phyloP scores from a whole-genome alignment of 2,888 invertebrate species.

The Stenichneumon culpator region DNA sequence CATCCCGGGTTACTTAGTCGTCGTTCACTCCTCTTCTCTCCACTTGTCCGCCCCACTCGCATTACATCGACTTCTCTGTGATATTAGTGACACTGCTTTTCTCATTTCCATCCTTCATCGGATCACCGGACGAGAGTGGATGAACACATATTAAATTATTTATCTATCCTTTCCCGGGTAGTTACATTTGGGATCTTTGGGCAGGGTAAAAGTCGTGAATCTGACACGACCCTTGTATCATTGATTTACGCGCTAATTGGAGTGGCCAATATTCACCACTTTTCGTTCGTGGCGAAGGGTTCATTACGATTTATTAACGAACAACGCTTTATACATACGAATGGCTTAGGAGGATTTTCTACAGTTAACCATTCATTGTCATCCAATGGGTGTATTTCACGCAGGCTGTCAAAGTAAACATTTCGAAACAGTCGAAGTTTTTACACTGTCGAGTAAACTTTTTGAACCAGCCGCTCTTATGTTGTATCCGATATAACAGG shows the following conservation, averaged over 20 bases:
- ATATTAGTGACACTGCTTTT: not conserved
- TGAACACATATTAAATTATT: not conserved
- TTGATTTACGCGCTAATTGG: not conserved
- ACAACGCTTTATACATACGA: not conserved
- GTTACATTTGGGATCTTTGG: not conserved
- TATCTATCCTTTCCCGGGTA: not conserved
- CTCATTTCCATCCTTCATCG: constrained; percentile 25
- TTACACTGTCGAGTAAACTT: too few species aligned
- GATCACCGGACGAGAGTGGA: not conserved
- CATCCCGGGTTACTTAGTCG: not conserved
- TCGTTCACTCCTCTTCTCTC: constrained; percentile 47
- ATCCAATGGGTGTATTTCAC: too few species aligned
- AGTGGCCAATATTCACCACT: too few species aligned
- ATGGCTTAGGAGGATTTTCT: too few species aligned
- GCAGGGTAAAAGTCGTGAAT: not conserved
- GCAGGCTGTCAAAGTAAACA: too few species aligned
- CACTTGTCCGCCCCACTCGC: constrained; percentile 10
- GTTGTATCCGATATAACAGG: not conserved
- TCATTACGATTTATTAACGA: not conserved
- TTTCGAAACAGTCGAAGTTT: too few species aligned
- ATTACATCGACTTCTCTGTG: constrained; percentile 27
- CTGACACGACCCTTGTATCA: not conserved
- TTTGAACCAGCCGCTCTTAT: not conserved
- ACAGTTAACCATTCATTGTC: too few species aligned
- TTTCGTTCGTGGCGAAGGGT: not conserved